These are phyloP conservation scores for Sphenopsis melanotis DNA, from an alignment of 2,797 vertebrate species.

Conservation along the genomic window DNA sequence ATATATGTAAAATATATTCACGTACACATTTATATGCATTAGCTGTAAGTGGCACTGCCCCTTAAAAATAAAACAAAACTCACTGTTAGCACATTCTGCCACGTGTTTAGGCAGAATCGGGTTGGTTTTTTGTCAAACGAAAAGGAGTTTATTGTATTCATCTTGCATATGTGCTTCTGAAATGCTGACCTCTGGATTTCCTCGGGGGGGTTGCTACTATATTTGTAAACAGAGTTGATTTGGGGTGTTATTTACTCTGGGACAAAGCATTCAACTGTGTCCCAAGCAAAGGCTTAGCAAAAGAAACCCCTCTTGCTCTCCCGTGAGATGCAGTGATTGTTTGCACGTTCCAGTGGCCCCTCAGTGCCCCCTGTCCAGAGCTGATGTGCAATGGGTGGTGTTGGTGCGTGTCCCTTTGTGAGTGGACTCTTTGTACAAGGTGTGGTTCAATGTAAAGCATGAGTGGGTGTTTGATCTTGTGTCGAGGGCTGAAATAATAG, in stretches of 20 bases:
- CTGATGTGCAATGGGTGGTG: constrained; percentile 48
- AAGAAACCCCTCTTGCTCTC: neutral
- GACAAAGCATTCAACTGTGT: neutral
- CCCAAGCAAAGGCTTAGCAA: neutral
- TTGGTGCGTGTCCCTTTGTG: constrained; percentile 53
- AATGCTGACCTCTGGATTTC: constrained; percentile 18
- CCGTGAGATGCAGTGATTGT: neutral
- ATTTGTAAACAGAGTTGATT: neutral
- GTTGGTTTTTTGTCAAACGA: neutral
- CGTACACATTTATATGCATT: constrained; percentile 57
- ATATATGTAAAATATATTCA: constrained; percentile 62
- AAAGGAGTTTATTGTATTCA: constrained; percentile 39
- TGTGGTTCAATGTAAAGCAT: constrained; percentile 61
- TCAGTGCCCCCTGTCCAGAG: constrained; percentile 1
- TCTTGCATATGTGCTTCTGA: constrained; percentile 39
- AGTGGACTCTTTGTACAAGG: constrained; percentile 51
- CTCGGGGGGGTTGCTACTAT: neutral
- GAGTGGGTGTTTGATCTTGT: constrained; percentile 52
- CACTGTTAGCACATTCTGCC: constrained; percentile 37
- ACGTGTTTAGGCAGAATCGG: neutral
- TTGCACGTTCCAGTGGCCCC: constrained; percentile 8
- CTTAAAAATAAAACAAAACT: constrained; percentile 3
- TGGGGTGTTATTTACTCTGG: neutral
- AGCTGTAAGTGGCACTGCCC: constrained; percentile 59
- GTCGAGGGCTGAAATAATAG: constrained; percentile 55